Evolutionary conservation across 2,113 vertebrate genomes (phyloP), one percentile per base, ranked within the genome.

Genomic region (Poecilia latipinna): DNA sequence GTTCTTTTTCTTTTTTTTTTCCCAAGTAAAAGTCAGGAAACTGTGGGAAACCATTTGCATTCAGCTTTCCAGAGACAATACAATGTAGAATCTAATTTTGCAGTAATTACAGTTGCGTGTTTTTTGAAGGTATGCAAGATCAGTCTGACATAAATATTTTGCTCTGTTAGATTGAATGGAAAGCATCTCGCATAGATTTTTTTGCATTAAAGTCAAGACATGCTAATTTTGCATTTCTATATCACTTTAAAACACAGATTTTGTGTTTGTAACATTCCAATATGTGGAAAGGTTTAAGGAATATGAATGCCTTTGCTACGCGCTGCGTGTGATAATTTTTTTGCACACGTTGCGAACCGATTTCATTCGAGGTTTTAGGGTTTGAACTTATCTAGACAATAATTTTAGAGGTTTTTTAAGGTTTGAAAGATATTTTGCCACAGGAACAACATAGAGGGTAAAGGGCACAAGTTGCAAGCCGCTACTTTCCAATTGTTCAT

Each of bases 401-500:
- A 2, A 24, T 28, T 32, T 67, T 42, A 39, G 61, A 28, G 8
- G 17, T 29, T 61, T 61, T 33, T 26, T 19, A 11, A 4, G n/a
- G 32, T 22, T 19, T 51, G 39, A 37, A 1, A 65, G 19, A 22
- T 48, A 29, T n/a, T 24, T 33, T 65, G 10, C 8, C 0, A 42
- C 8, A 28, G 31, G 51, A 67, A 63, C 37, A 12, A 62, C 51
- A 8, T 4, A 29, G 48, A 17, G 33, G 61, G 13, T 8, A 37
- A 61, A 57, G 7, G 4, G 4, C 17, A 5, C 44, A 19, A 48
- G 44, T 24, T 44, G 44, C 37, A 67, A 67, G 71, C 62, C 70
- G 67, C 71, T 78, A 42, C 71, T 70, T 57, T 74, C 48, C 70
- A 48, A 48, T 48, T 48, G 44, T 48, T 48, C 44, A 61, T 68